Conservation (phyloP, 2,888 invertebrate species). For the Xestia rhomboidea region DNA sequence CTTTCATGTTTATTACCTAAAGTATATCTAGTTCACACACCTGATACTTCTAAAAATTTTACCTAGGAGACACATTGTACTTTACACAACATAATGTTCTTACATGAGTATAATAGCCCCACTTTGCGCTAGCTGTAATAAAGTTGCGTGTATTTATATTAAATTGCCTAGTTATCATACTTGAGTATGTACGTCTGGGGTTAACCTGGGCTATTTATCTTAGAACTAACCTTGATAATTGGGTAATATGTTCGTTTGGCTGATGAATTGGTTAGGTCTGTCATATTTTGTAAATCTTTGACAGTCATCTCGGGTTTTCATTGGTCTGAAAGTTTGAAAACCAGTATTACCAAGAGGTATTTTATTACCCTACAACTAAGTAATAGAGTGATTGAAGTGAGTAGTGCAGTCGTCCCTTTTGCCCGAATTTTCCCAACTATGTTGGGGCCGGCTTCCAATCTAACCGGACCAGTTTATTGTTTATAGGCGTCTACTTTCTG, state of each 20-base stretch:
- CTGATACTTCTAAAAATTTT: constrained; percentile 39
- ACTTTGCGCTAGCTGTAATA: constrained; percentile 6
- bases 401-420: too few species aligned
- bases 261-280: too few species aligned
- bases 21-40: constrained; percentile 34
- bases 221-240: neutral
- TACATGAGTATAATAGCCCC: constrained; percentile 16
- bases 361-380: too few species aligned
- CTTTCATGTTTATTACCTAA: constrained; percentile 41
- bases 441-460: too few species aligned
- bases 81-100: neutral
- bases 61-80: constrained; percentile 41
- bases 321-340: too few species aligned
- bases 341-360: too few species aligned
- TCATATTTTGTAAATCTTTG: too few species aligned
- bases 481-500: too few species aligned
- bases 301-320: too few species aligned
- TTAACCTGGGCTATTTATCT: neutral
- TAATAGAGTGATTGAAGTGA: too few species aligned
- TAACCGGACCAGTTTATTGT: too few species aligned
- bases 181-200: neutral
- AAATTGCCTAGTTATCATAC: neutral
- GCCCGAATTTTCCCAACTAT: too few species aligned
- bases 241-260: neutral
- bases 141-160: neutral